These are phyloP conservation scores for Gryllus longicercus DNA, from an alignment of 2,888 invertebrate species.

Conservation along the genomic window DNA sequence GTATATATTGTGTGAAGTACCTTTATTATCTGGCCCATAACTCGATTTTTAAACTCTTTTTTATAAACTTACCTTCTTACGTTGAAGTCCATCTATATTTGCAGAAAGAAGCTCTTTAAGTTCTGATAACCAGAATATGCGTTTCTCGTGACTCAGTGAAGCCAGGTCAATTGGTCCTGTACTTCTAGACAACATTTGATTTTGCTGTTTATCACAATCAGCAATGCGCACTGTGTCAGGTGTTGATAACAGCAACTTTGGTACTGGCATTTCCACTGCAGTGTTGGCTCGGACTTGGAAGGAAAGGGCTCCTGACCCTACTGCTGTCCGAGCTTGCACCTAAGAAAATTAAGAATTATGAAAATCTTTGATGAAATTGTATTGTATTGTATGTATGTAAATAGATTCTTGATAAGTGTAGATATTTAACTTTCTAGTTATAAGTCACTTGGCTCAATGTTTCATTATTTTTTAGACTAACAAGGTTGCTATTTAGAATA, in stretches of 20 bases:
- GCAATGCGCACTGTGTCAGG: conserved; percentile 68
- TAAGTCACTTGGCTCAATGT: no score
- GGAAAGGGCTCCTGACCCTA: conserved; percentile 71
- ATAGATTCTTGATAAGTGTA: not conserved
- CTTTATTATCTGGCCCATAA: not conserved
- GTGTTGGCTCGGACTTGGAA: conserved; percentile 63
- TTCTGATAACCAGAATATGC: conserved; percentile 80
- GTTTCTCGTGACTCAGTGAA: conserved; percentile 65
- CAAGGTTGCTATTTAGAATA: no score
- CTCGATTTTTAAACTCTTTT: no score
- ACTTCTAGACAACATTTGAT: conserved; percentile 54
- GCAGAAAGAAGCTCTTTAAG: conserved; percentile 66
- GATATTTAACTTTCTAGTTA: not conserved
- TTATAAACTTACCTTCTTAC: conserved; percentile 41
- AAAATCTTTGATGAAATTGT: conserved; percentile 29
- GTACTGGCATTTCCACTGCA: conserved; percentile 71
- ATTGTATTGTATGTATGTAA: not conserved
- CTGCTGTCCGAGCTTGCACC: conserved; percentile 77
- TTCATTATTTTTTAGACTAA: no score
- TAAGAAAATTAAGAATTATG: conserved; percentile 42
- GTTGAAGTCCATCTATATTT: conserved; percentile 52
- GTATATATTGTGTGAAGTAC: not conserved
- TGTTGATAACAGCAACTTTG: conserved; percentile 71
- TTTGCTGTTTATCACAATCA: conserved; percentile 69
- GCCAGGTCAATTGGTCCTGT: conserved; percentile 66